These are phyloP conservation scores for Rhegmatorhina hoffmannsi DNA, from an alignment of 2,113 vertebrate genomes.

Conservation along the genomic window DNA sequence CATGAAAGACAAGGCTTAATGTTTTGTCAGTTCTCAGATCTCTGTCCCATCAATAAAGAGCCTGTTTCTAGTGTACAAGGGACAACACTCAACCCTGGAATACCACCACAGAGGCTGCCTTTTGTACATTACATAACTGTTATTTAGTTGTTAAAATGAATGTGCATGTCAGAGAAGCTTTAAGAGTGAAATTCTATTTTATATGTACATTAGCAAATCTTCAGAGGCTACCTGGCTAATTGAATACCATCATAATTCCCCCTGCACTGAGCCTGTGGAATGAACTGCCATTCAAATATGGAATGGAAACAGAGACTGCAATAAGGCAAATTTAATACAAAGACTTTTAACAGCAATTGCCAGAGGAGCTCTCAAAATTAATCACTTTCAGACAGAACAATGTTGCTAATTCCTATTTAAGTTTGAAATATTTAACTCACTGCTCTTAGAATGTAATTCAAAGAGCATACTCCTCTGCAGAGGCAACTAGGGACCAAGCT, in stretches of 20 bases:
- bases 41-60: neutral
- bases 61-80: neutral
- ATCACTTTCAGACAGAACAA: constrained; percentile 29
- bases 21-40: neutral
- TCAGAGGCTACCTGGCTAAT: constrained; percentile 59
- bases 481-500: neutral
- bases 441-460: constrained; percentile 28
- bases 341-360: constrained; percentile 6
- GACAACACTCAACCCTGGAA: neutral
- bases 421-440: constrained; percentile 63
- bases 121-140: constrained; percentile 9
- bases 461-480: neutral
- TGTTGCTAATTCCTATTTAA: constrained; percentile 57
- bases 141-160: constrained; percentile 21
- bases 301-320: constrained; percentile 35
- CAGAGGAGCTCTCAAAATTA: constrained; percentile 54
- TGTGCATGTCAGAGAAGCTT: constrained; percentile 1
- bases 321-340: constrained; percentile 49
- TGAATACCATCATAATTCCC: constrained; percentile 44
- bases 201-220: constrained; percentile 39
- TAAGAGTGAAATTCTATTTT: constrained; percentile 23
- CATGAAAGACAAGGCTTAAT: neutral
- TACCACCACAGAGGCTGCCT: neutral
- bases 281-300: constrained; percentile 20
- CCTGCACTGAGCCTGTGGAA: neutral